A percentile compares a stretch with the other conserved stretches of the same genome.
These are phyloP conservation scores for Cygnus atratus DNA, from an alignment of 2,113 vertebrate species.

Conservation along the genomic window DNA sequence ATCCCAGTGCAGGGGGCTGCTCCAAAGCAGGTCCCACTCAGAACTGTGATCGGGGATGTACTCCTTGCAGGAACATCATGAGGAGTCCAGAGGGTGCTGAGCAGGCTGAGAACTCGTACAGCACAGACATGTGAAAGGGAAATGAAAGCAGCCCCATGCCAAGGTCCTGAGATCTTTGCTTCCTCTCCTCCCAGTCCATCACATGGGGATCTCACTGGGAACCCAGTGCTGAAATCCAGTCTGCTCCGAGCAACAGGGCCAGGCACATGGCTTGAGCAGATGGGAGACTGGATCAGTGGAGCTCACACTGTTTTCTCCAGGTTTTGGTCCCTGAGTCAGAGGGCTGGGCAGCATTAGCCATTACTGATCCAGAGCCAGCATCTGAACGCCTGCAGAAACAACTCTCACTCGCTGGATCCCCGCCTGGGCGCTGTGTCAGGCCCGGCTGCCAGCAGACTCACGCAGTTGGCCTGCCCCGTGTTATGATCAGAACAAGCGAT, in stretches of 20 bases:
- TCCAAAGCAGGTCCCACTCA: not conserved
- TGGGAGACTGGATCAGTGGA: not conserved
- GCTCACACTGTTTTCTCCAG: not conserved
- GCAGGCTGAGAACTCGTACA: not conserved
- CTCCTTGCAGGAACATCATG: not conserved
- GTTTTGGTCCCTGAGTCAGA: not conserved
- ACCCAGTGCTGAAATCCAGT: not conserved
- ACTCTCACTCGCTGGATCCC: not conserved
- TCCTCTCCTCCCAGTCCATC: not conserved
- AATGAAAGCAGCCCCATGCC: not conserved
- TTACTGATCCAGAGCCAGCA: not conserved
- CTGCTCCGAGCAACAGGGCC: not conserved
- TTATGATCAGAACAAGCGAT: not conserved
- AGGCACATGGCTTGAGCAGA: not conserved
- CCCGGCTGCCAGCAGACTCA: not conserved
- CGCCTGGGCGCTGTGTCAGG: conserved; percentile 28
- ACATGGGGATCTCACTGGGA: not conserved
- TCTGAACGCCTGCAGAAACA: conserved; percentile 1
- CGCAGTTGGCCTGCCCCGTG: not conserved
- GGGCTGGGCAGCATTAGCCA: not conserved
- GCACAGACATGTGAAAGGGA: not conserved
- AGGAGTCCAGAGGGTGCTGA: not conserved
- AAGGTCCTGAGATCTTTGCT: not conserved
- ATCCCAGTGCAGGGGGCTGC: not conserved
- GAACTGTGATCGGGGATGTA: not conserved